Conservation (phyloP, 2,888 invertebrate species). For the Strigamia crassipes region DNA sequence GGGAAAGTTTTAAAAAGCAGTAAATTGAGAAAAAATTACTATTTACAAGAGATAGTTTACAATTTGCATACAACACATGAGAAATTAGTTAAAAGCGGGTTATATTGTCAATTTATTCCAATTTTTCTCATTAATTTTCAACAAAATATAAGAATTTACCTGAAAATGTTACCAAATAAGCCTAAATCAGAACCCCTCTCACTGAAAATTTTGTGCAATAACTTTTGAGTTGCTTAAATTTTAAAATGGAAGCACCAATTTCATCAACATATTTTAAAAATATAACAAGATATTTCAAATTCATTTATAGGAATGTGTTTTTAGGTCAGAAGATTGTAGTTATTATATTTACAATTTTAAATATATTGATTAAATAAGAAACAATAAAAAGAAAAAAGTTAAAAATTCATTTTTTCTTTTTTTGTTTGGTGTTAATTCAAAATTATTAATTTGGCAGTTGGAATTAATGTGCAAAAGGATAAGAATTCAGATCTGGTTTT, state of each 20-base stretch:
- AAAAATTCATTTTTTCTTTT: background rate
- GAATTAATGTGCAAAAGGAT: slow-evolving; percentile 22
- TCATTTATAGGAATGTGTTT: slow-evolving; percentile 2
- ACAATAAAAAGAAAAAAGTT: background rate
- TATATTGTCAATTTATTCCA: background rate
- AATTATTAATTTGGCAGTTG: slow-evolving; percentile 6
- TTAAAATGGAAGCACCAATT: slow-evolving; percentile 13
- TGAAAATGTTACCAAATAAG: background rate
- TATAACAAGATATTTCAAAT: background rate
- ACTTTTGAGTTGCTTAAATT: background rate
- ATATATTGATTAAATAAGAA: background rate
- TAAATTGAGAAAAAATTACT: slow-evolving; percentile 3
- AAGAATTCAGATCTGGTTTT: background rate
- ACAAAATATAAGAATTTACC: background rate
- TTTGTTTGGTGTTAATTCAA: background rate
- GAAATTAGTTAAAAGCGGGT: slow-evolving; percentile 1
- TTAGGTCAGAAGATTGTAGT: background rate
- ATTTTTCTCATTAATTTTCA: background rate
- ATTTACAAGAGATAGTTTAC: slow-evolving; percentile 22
- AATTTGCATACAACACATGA: slow-evolving; percentile 12
- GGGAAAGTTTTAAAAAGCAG: background rate
- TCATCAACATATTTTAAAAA: background rate
- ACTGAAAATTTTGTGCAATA: slow-evolving; percentile 4
- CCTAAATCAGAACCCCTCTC: background rate
- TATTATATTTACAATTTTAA: slow-evolving; percentile 26